Percentiles rank a stretch among this genome's conserved stretches.
These are phyloP conservation scores for Hirudo medicinalis DNA, from an alignment of 1,140 invertebrate genomes.

Conservation along the genomic window DNA sequence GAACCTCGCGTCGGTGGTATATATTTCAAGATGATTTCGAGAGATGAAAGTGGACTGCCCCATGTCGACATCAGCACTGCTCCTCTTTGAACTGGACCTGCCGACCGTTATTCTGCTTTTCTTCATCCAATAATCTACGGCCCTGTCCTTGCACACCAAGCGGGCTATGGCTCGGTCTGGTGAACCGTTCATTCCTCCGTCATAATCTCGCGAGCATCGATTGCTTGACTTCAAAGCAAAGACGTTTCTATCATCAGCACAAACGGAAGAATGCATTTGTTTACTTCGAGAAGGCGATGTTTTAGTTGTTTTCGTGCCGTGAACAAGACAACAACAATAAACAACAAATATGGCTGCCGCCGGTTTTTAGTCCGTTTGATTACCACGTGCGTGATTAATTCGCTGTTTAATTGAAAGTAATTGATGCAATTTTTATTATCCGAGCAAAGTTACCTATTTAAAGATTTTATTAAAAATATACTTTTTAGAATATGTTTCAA, in stretches of 20 bases:
- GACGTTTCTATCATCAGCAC: neutral
- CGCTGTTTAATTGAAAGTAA: too few species aligned
- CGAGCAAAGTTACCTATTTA: too few species aligned
- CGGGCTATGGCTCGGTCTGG: conserved; percentile 52
- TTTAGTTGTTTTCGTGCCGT: conserved; percentile 7
- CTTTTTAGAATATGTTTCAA: too few species aligned
- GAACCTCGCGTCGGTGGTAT: conserved; percentile 75
- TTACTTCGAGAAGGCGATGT: neutral
- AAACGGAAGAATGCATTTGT: conserved; percentile 1
- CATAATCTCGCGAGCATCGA: neutral
- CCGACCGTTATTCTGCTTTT: conserved; percentile 78
- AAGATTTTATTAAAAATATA: too few species aligned
- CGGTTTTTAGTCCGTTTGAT: conserved; percentile 10
- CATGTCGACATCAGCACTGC: conserved; percentile 94
- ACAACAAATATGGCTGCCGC: conserved; percentile 13
- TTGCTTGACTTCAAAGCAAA: conserved; percentile 8
- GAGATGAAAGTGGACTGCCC: conserved; percentile 94
- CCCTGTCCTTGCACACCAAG: conserved; percentile 65
- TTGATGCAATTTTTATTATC: too few species aligned
- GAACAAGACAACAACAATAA: conserved; percentile 13
- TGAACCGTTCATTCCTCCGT: conserved; percentile 5
- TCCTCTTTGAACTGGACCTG: conserved; percentile 74
- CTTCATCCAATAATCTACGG: conserved; percentile 77
- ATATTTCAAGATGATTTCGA: conserved; percentile 80
- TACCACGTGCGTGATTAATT: conserved; percentile 4